Percentiles rank a stretch among this genome's conserved stretches.
Evolutionary conservation across 2,888 invertebrate species (phyloP).

Genomic region (Arrhopalites spinosus): DNA sequence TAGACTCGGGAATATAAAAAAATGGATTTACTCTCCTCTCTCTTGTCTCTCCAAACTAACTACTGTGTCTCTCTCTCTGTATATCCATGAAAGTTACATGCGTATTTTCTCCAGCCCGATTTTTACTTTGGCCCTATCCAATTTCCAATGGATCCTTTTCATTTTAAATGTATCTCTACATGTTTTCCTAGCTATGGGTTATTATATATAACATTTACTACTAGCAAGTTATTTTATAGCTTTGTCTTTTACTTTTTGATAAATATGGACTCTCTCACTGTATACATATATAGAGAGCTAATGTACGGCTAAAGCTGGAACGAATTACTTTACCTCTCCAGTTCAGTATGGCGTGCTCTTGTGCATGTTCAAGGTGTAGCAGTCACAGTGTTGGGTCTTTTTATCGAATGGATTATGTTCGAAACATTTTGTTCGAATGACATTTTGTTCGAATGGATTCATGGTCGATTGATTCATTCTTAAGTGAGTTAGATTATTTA

Average conservation of each 20-base stretch:
- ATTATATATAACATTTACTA: no score
- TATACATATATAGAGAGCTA: neutral
- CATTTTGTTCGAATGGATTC: no score
- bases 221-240: neutral
- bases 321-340: neutral
- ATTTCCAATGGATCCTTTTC: no score
- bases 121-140: neutral
- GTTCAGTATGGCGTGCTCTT: neutral
- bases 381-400: no score
- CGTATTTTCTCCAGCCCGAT: neutral
- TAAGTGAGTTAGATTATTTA: no score
- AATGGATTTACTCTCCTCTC: slow-evolving; percentile 28
- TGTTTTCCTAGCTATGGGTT: no score
- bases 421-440: no score
- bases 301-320: neutral
- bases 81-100: no score
- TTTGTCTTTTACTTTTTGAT: neutral
- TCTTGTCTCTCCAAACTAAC: neutral
- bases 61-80: no score
- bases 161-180: no score
- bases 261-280: neutral
- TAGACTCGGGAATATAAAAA: slow-evolving; percentile 24
- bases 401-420: no score
- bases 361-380: neutral
- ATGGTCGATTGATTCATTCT: no score